phyloP scores from a whole-genome alignment of 2,888 invertebrate genomes.

The Drosophila vallismaia region DNA sequence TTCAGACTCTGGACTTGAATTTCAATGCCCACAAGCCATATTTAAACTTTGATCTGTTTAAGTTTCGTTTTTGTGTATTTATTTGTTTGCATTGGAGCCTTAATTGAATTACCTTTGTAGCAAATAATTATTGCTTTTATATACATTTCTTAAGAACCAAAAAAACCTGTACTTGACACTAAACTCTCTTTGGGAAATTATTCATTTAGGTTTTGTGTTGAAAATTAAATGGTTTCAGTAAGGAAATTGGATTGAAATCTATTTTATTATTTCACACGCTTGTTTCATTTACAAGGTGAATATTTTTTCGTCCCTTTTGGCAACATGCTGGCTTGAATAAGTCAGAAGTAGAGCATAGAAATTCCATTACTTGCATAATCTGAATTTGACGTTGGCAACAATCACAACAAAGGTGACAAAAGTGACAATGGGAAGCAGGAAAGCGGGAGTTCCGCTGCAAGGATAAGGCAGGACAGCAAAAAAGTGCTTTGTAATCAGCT shows the following conservation, averaged over 20 bases:
- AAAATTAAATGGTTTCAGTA: constrained; percentile 20
- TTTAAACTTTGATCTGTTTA: background rate
- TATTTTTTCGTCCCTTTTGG: constrained; percentile 5
- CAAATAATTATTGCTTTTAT: background rate
- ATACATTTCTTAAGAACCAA: background rate
- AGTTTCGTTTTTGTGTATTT: background rate
- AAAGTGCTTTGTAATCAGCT: constrained; percentile 70
- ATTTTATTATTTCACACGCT: constrained; percentile 19
- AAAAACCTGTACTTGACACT: constrained; percentile 19
- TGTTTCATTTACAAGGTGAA: constrained; percentile 18
- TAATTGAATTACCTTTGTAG: constrained; percentile 2
- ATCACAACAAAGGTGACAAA: constrained; percentile 42
- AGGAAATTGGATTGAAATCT: background rate
- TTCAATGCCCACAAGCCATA: background rate
- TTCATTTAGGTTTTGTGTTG: constrained; percentile 4
- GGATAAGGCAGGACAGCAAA: constrained; percentile 25
- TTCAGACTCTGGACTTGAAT: background rate
- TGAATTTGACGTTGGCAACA: constrained; percentile 35
- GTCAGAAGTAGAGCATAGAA: constrained; percentile 2
- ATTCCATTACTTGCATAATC: constrained; percentile 32
- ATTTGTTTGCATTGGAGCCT: background rate
- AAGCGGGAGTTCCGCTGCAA: constrained; percentile 28
- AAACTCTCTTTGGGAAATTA: background rate
- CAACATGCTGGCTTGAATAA: constrained; percentile 19
- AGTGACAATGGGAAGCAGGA: constrained; percentile 40